Base-by-base conservation (phyloP, 2,888 invertebrate species). In the Drosophila prostipennis region DNA sequence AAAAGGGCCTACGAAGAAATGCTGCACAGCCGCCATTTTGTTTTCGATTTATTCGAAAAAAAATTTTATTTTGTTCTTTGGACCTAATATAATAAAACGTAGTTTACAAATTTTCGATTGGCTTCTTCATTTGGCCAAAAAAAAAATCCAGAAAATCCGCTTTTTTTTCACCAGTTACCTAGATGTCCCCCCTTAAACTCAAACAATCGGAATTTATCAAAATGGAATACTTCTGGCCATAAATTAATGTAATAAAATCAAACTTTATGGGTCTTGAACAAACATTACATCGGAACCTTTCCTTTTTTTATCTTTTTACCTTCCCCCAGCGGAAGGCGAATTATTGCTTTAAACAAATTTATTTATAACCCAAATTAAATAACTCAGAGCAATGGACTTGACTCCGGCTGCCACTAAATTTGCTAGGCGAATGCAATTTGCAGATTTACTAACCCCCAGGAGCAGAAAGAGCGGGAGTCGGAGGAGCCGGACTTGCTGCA, bases 301-400 rank as follows among this genome's bases (percentile, higher is more conserved):
- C 32, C 29, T 10, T 26, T n/a, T 3, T n/a, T 26, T 26, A 2
- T 42, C 7, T 19, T 6, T 32, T 16, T 34, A 32, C 6, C 11
- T 43, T 29, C 37, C 32, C 23, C 39, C 16, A 32, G 37, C 46
- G 19, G 23, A 61, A 32, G 32, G 64, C 53, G 39, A 72, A 67
- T 67, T 72, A 68, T 59, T 48, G 73, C 59, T 52, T 68, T 61
- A 73, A 79, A 84, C 78, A 87, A 87, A 85, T 84, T 85, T 84
- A 87, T 87, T 84, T 85, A 87, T 84, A 83, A 84, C 87, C 72
- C 77, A 84, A 85, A 85, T 85, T 86, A 85, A 87, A 85, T 81
- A 84, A 86, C 65, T 72, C 72, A 72, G 79, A 68, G 65, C 73
- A 73, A 60, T 64, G 79, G 72, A 73, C 68, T 39, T 53, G 63